A percentile compares a stretch with the other conserved stretches of the same genome.
These are phyloP conservation scores for Pedionomus torquatus DNA, from an alignment of 2,113 vertebrate species.

Conservation along the genomic window DNA sequence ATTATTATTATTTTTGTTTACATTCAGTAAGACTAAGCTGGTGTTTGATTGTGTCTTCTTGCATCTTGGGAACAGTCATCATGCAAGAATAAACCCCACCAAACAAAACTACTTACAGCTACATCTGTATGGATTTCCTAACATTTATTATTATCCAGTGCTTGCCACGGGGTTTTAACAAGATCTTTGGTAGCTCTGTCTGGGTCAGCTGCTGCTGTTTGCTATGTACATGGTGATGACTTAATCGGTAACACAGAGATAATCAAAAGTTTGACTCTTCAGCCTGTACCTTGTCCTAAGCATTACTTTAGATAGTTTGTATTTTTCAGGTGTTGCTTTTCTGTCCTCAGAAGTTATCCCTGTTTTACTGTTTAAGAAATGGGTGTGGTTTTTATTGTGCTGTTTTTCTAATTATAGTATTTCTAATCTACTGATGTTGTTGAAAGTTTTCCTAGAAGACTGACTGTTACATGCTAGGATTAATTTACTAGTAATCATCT, in stretches of 20 bases:
- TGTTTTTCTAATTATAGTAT: not conserved
- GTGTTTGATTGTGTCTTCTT: not conserved
- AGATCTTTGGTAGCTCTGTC: not conserved
- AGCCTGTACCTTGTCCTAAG: not conserved
- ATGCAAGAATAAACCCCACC: not conserved
- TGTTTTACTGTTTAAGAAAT: not conserved
- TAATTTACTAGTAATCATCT: not conserved
- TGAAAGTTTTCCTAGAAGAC: not conserved
- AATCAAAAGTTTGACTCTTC: not conserved
- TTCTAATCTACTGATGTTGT: not conserved
- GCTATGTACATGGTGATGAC: not conserved
- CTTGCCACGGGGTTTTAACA: not conserved
- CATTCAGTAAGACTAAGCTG: not conserved
- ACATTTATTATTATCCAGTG: not conserved
- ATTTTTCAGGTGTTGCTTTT: not conserved
- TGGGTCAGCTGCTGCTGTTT: not conserved
- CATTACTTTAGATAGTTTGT: not conserved
- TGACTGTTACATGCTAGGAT: not conserved
- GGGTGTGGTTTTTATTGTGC: not conserved
- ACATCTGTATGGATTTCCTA: not conserved
- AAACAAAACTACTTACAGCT: not conserved
- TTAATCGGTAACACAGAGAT: not conserved
- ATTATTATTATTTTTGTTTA: not conserved
- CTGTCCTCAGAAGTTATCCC: not conserved
- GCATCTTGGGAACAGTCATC: not conserved